Base-by-base conservation (phyloP, 1,140 invertebrate genomes). In the Drosophila novamexicana region DNA sequence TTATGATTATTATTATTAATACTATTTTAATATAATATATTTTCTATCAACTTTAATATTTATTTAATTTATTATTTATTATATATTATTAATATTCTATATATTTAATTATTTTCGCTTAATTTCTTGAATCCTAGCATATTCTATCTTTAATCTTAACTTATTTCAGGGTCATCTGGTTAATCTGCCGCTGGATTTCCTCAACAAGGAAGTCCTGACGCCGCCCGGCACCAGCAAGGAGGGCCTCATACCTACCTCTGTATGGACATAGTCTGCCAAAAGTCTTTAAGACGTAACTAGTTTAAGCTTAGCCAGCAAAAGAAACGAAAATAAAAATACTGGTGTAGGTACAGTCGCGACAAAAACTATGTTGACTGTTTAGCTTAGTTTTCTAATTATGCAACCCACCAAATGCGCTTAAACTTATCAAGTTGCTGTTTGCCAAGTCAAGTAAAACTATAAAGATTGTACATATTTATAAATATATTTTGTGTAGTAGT, bases 101-200 rank as follows among this genome's bases (percentile, higher is more conserved):
- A 18, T 18, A 1, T 18, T 18, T 1, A 18, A 22, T 22, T 22
- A 22, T 1, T 14, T 14, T 14, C 14, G 1, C 18, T 18, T 18
- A 18, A 18, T 18, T 18, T 18, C 18, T 1, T 1, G 18, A 18
- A 1, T 18, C 1, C 18, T 18, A 18, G 1, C 22, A 5, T 22
- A 22, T 22, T 22, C 22, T 10, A 39, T 12, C 5, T 39, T 39
- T 10, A 39, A 39, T 39, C 22, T 22, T 2, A 22, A 22, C 22
- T 22, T 22, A 37, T 69, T 93, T 40, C 90, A 96, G 95, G 98
- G 98, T 22, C 94, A 97, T 92, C 91, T 99, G 58, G 98, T 99
- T 0, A 94, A 97, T 66, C 93, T 98, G 77, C 98, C 98, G 6
- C 92, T 98, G 22, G 93, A 97, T 61, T 99, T 99, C 92, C 94